Base-by-base conservation (phyloP, 2,888 invertebrate species). In the Stenotaenia linearis region DNA sequence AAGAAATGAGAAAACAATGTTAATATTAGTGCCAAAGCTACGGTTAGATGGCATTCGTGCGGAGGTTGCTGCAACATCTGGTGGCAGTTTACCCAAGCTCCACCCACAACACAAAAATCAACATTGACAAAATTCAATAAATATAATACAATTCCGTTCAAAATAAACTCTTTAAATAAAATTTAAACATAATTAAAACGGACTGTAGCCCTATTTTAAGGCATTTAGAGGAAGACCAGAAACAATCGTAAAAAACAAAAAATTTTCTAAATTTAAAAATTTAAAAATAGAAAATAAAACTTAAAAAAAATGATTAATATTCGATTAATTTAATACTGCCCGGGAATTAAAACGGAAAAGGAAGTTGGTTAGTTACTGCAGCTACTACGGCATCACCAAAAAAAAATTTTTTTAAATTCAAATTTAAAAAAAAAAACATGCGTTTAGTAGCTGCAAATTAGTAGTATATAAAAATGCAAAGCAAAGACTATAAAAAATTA, bases 211-310 rank as follows among this genome's bases (percentile, higher is more conserved):
- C 37, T 35, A 35, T 37, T 75, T 75, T 32, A 75, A 75, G 75
- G 75, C 75, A 75, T 75, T 75, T 32, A 75, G 75, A 75, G 75
- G 75, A 75, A 75, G 75, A 75, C 75, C 18, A 35, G 32, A 75
- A 75, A 74, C 32, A 74, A 74, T 23, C 7, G n/a, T 69, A 69
- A 69, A 56, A 69, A 69, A 23, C 10, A 69, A 61, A 28, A 69
- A 10, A 23, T 28, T 69, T 69, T 50, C 21, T 6, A 6, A 18
- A 18, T 21, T 1, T 50, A 50, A 74, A 74, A 74, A 23, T n/a
- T 15, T n/a, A 25, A 0, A 74, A 3, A 25, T 9, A 74, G 69
- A 18, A 69, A 23, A 25, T 74, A 30, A 74, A 74, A 23, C 7
- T 15, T n/a, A 25, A 0, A 74, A 3, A 25, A 69, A 23, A 25